These are phyloP conservation scores for Nasonia giraulti DNA, from an alignment of 1,140 invertebrate species.

Conservation along the genomic window DNA sequence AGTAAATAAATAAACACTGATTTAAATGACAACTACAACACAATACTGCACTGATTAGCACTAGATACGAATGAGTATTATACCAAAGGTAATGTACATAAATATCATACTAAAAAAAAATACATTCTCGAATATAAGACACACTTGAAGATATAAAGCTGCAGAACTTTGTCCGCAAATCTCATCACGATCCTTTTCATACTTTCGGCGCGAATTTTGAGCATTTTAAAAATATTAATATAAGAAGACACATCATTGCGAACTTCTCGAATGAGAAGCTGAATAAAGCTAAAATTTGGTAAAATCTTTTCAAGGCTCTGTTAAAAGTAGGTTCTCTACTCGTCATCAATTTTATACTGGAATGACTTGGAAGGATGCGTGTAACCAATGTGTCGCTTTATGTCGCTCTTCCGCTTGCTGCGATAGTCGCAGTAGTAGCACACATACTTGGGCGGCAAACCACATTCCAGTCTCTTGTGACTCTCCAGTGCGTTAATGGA, in stretches of 20 bases:
- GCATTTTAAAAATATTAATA: too few relatives aligned
- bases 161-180: too few relatives aligned
- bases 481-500: slow-evolving; percentile 66
- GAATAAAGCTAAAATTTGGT: background rate
- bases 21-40: too few relatives aligned
- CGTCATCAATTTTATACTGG: background rate
- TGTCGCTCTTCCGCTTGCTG: slow-evolving; percentile 9
- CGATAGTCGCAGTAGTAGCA: slow-evolving; percentile 18
- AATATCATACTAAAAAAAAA: too few relatives aligned
- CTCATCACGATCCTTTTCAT: too few relatives aligned
- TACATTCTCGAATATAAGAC: too few relatives aligned
- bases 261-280: background rate
- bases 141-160: too few relatives aligned
- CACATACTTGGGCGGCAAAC: background rate
- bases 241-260: background rate
- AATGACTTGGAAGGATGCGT: background rate
- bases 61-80: too few relatives aligned
- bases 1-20: too few relatives aligned
- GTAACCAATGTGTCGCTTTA: background rate
- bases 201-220: too few relatives aligned
- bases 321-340: background rate
- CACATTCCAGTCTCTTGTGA: slow-evolving; percentile 49
- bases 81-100: too few relatives aligned
- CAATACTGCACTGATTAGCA: too few relatives aligned
- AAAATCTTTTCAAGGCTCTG: background rate